Evolutionary conservation across 1,140 invertebrate species (phyloP).

Genomic region (Amphibalanus amphitrite): DNA sequence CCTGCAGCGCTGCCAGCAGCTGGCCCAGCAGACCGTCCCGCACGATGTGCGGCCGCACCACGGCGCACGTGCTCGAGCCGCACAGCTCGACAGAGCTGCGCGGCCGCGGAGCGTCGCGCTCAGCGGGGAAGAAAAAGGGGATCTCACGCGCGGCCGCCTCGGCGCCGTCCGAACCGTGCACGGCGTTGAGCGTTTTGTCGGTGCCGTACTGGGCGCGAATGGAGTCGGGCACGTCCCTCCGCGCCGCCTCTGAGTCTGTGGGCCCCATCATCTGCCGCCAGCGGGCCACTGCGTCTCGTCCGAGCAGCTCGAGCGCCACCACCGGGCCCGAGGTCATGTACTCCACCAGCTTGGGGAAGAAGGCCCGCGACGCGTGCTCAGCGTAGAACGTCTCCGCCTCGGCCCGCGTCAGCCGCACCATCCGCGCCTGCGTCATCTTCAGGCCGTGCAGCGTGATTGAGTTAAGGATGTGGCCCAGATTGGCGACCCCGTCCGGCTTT

Average conservation of each 20-base stretch:
- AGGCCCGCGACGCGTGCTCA: constrained; percentile 34
- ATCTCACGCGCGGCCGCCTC: constrained; percentile 36
- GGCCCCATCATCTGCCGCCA: constrained; percentile 46
- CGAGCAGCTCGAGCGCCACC: constrained; percentile 52
- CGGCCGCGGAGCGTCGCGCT: constrained; percentile 32
- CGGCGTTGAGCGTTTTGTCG: constrained; percentile 47
- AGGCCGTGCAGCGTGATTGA: constrained; percentile 44
- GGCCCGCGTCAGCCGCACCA: constrained; percentile 40
- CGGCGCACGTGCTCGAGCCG: constrained; percentile 35
- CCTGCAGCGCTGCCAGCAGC: constrained; percentile 5
- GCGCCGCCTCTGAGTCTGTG: constrained; percentile 42
- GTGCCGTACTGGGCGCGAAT: constrained; percentile 53
- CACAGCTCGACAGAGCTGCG: constrained; percentile 12
- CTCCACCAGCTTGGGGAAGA: constrained; percentile 42
- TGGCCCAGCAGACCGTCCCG: constrained; percentile 28
- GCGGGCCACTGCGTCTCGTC: constrained; percentile 43
- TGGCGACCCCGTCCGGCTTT: constrained; percentile 47
- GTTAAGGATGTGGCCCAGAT: constrained; percentile 53
- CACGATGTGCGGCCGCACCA: constrained; percentile 84
- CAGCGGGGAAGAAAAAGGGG: constrained; percentile 48
- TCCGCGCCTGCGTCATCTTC: constrained; percentile 50
- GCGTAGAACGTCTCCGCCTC: constrained; percentile 42
- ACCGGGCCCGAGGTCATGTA: constrained; percentile 50
- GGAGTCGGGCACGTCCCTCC: constrained; percentile 35
- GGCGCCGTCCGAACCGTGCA: constrained; percentile 43